Base-by-base conservation (phyloP, 2,888 invertebrate genomes). In the Ophion costatus region DNA sequence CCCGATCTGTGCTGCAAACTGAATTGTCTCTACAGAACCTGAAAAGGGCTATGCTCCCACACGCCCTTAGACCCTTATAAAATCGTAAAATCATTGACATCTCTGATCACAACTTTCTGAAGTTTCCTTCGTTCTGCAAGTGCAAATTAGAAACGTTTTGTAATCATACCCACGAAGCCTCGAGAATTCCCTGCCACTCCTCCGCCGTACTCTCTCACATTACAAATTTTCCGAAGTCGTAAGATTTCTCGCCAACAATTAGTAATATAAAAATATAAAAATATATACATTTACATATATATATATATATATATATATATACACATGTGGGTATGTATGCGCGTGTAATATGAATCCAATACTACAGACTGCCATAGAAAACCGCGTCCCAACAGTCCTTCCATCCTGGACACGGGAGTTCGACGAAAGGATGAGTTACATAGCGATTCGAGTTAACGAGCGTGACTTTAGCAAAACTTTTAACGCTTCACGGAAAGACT, bases 381-480 rank as follows among this genome's bases (percentile, higher is more conserved):
- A 64, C n/a, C 2, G 10, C 42, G 24, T 20, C 17, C 22, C n/a
- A 75, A 64, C n/a, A 38, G 64, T 64, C 51, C 17, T 29, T 51
- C 51, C n/a, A 29, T 10, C 10, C 51, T 59, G 22, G n/a, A n/a
- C 2, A 59, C 20, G 20, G 57, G 14, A 0, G 33, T 57, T 29
- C 4, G 71, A 73, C 38, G 22, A 59, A 59, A 73, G 11, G n/a
- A 33, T 59, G 33, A 38, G 57, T 42, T 42, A 22, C n/a, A 22
- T 6, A 14, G 38, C 56, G 10, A 73, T 38, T 20, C 57, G 11
- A 11, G 59, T 20, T 51, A 57, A 56, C n/a, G 56, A 29, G 38
- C 17, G 29, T n/a, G 24, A 20, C 29, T 56, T 70, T 70, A 56
- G 45, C 14, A 38, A 71, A 59, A 33, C 57, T 71, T 59, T n/a